phyloP scores from a whole-genome alignment of 2,888 invertebrate species.

The Chrysolina haemoptera region DNA sequence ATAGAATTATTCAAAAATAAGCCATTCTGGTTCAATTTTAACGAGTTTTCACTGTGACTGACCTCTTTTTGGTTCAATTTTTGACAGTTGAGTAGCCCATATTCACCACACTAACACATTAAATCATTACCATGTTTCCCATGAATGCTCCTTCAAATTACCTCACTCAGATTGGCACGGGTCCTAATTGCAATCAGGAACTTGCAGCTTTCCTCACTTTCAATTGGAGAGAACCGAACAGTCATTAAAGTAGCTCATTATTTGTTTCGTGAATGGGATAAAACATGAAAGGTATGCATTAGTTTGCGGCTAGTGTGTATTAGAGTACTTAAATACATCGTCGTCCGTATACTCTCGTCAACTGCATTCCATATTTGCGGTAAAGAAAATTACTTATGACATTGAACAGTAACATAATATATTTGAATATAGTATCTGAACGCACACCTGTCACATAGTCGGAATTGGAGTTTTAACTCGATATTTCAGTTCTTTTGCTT shows the following conservation, averaged over 20 bases:
- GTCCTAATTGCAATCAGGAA: constrained; percentile 1
- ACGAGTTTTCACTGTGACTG: not conserved
- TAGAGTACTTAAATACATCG: no score
- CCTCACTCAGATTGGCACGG: not conserved
- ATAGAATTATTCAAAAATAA: not conserved
- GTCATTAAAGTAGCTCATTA: constrained; percentile 4
- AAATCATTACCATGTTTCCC: constrained; percentile 1
- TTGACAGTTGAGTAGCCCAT: not conserved
- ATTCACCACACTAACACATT: not conserved
- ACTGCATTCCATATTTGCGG: no score
- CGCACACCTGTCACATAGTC: no score
- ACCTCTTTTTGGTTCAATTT: not conserved
- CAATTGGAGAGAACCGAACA: constrained; percentile 8
- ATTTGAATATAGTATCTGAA: no score
- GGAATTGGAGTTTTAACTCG: no score
- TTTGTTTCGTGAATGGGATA: not conserved
- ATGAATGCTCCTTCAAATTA: constrained; percentile 7
- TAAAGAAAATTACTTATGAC: no score
- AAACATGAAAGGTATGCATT: not conserved
- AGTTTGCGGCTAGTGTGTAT: not conserved
- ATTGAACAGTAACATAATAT: no score
- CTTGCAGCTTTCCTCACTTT: constrained; percentile 13
- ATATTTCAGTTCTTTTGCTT: no score
- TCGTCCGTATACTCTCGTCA: no score
- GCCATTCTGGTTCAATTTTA: not conserved